These are phyloP conservation scores for Hetaerina titia DNA, from an alignment of 2,888 invertebrate species.

Conservation along the genomic window DNA sequence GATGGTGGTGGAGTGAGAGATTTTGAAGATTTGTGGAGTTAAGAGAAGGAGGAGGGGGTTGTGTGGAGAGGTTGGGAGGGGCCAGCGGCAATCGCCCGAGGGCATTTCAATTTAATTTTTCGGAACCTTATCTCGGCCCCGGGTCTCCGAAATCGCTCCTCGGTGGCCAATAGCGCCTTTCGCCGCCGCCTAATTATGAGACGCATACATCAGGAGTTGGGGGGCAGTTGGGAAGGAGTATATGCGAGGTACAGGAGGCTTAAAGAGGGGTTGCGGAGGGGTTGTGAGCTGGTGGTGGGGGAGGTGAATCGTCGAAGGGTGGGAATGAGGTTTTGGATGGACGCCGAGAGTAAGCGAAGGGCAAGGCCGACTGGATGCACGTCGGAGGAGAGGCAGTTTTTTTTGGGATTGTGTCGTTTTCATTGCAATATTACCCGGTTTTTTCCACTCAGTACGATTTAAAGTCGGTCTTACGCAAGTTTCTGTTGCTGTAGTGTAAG, in stretches of 20 bases:
- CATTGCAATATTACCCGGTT: neutral
- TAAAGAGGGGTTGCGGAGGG: neutral
- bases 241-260: neutral
- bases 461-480: neutral
- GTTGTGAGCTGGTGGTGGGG: neutral
- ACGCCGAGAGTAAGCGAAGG: neutral
- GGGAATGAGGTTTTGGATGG: neutral
- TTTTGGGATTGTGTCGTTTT: neutral
- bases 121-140: constrained; percentile 61
- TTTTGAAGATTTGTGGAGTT: neutral
- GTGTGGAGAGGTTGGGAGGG: neutral
- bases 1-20: neutral
- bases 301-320: neutral
- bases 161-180: constrained; percentile 65
- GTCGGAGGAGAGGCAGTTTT: neutral
- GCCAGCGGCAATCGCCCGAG: constrained; percentile 54
- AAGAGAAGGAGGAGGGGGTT: neutral
- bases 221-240: neutral
- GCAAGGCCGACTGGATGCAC: neutral
- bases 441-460: neutral
- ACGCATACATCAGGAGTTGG: constrained; percentile 40
- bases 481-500: neutral
- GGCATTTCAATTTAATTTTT: constrained; percentile 68
- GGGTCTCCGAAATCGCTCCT: constrained; percentile 64
- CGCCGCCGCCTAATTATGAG: constrained; percentile 66